Percentiles rank a stretch among this genome's conserved stretches.
These are phyloP conservation scores for Ranitomeya imitator DNA, from an alignment of 2,113 vertebrate species.

Conservation along the genomic window DNA sequence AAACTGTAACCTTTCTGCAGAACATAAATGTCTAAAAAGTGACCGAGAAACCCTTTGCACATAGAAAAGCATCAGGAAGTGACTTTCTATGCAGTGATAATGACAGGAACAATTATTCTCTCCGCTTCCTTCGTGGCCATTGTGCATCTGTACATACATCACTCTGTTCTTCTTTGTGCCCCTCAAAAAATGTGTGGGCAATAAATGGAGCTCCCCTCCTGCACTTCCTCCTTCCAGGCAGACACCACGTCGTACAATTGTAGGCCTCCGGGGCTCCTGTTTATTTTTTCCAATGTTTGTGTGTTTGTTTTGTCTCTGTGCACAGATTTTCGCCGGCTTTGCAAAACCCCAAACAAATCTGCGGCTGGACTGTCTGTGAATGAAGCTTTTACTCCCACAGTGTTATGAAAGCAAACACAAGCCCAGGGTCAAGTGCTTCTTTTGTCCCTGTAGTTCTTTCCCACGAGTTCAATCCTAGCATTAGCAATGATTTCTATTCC, in stretches of 20 bases:
- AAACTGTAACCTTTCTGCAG: neutral
- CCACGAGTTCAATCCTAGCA: conserved; percentile 89
- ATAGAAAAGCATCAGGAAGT: conserved; percentile 42
- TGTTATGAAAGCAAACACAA: conserved; percentile 94
- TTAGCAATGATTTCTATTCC: conserved; percentile 85
- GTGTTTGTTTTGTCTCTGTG: conserved; percentile 83
- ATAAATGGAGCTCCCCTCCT: conserved; percentile 52
- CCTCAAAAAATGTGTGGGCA: conserved; percentile 49
- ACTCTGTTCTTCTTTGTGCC: conserved; percentile 32
- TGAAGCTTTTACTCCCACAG: conserved; percentile 81
- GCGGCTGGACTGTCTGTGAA: conserved; percentile 80
- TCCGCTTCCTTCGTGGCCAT: conserved; percentile 47
- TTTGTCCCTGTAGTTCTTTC: conserved; percentile 88
- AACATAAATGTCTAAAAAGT: neutral
- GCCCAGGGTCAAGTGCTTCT: conserved; percentile 89
- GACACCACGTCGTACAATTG: conserved; percentile 58
- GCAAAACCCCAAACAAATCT: conserved; percentile 84
- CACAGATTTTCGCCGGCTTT: conserved; percentile 75
- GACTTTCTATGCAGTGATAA: conserved; percentile 32
- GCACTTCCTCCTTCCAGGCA: conserved; percentile 43
- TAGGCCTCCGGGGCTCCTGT: conserved; percentile 69
- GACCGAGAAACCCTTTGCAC: neutral
- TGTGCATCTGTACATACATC: conserved; percentile 30
- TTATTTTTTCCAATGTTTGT: conserved; percentile 77
- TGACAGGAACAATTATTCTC: conserved; percentile 50